Evolutionary conservation across 2,797 vertebrate genomes (phyloP), one percentile per base, ranked within the genome.

Genomic region (Diplodus sargus): DNA sequence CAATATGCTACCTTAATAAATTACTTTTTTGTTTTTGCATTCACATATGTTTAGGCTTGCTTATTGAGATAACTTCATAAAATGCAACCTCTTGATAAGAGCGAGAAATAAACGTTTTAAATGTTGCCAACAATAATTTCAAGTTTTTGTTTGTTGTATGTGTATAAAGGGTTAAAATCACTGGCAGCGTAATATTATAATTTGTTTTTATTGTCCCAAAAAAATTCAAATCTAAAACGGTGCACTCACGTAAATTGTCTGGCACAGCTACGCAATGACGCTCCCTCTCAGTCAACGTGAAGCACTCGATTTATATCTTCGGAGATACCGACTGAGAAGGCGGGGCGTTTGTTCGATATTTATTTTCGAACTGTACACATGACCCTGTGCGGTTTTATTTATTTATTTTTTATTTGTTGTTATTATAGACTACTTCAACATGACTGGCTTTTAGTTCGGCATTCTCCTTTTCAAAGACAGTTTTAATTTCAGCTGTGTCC

Each of bases 211-310:
- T 10, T 1, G 4, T 30, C 1, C n/a, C 30, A 60, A 58, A 66
- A 64, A 30, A 83, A 67, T 87, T 92, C 59, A 89, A 93, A 89
- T 82, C 73, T 11, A 88, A 86, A 91, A 82, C 85, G 76, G 83
- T 83, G 75, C 57, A 66, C 28, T 57, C 83, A 81, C 53, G 60
- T 85, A 4, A 43, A 90, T 91, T 91, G 84, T 88, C 73, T 68
- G 39, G n/a, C n/a, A 43, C 39, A 0, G 49, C 89, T 85, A 92
- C 86, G 88, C 16, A 70, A 83, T 73, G 56, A 87, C 85, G 81
- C n/a, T 5, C 10, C 20, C 9, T 53, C 17, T 2, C 25, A 8
- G 14, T 45, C 45, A 1, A 3, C 23, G 45, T 53, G 61, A 51
- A 2, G 85, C 70, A n/a, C 83, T 92, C n/a, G 84, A 0, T 89